Percentiles rank a stretch among this genome's conserved stretches.
Evolutionary conservation across 2,888 invertebrate genomes (phyloP).

Genomic region (Amblyteles armatorius): DNA sequence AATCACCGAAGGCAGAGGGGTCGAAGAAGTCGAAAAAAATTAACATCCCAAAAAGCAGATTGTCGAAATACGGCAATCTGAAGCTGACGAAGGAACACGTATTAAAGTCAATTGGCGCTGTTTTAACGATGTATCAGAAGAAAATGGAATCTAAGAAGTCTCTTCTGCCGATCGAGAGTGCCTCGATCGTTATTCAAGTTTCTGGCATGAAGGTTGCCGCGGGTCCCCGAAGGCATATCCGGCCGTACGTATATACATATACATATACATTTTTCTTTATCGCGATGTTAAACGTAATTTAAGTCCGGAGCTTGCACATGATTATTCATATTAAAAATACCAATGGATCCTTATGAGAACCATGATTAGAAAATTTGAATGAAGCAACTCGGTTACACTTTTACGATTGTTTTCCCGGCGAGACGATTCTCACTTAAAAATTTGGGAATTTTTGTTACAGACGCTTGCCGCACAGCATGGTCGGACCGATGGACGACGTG

Average conservation of each 20-base stretch:
- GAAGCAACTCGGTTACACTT: conserved; percentile 30
- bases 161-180: conserved; percentile 86
- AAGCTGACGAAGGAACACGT: conserved; percentile 78
- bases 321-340: conserved; percentile 75
- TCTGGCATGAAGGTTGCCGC: conserved; percentile 89
- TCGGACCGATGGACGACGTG: conserved; percentile 89
- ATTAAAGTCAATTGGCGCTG: conserved; percentile 78
- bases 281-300: not conserved
- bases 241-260: conserved; percentile 86
- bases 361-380: conserved; percentile 75
- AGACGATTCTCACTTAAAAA: not conserved
- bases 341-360: conserved; percentile 81
- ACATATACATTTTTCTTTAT: not conserved
- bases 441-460: conserved; percentile 76
- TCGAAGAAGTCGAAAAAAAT: conserved; percentile 17
- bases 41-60: not conserved
- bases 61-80: conserved; percentile 28
- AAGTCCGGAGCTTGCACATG: conserved; percentile 68
- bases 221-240: conserved; percentile 86
- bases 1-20: conserved; percentile 32
- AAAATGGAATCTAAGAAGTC: conserved; percentile 80
- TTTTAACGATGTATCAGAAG: conserved; percentile 80
- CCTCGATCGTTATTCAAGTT: conserved; percentile 87
- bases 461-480: conserved; percentile 87
- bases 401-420: not conserved